Evolutionary conservation across 2,113 vertebrate genomes (phyloP).

Genomic region (Tachysurus fulvidraco): DNA sequence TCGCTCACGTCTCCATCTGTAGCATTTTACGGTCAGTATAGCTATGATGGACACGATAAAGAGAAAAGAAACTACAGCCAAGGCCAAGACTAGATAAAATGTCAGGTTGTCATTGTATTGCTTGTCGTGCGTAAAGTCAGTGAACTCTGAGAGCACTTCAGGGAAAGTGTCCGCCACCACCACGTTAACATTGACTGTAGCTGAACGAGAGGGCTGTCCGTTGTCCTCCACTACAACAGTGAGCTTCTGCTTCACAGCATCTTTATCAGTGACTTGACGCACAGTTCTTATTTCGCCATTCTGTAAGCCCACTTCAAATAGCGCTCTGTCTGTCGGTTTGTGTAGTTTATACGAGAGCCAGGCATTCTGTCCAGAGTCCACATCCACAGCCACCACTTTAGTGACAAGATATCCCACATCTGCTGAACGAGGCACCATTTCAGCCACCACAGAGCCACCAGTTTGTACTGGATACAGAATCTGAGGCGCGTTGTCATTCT

Average conservation of each 20-base stretch:
- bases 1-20: slow-evolving; percentile 54
- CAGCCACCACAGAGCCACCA: slow-evolving; percentile 44
- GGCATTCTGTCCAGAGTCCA: slow-evolving; percentile 68
- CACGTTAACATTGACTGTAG: slow-evolving; percentile 55
- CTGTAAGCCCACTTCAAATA: slow-evolving; percentile 55
- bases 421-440: slow-evolving; percentile 52
- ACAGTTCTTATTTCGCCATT: slow-evolving; percentile 60
- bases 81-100: slow-evolving; percentile 46
- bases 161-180: slow-evolving; percentile 57
- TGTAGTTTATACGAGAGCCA: slow-evolving; percentile 65
- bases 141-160: slow-evolving; percentile 53
- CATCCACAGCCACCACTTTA: slow-evolving; percentile 65
- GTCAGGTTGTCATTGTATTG: slow-evolving; percentile 48
- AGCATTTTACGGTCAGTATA: slow-evolving; percentile 58
- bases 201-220: slow-evolving; percentile 53
- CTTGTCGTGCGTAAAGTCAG: slow-evolving; percentile 48
- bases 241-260: too few species aligned
- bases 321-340: slow-evolving; percentile 57
- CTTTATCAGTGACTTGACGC: slow-evolving; percentile 48
- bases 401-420: slow-evolving; percentile 62
- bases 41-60: slow-evolving; percentile 54
- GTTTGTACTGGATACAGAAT: slow-evolving; percentile 54
- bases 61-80: slow-evolving; percentile 53
- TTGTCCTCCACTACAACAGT: too few species aligned
- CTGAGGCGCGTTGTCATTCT: slow-evolving; percentile 60